These are phyloP conservation scores for Alcedo quadribrachys DNA, from an alignment of 2,797 vertebrate species.

Conservation along the genomic window DNA sequence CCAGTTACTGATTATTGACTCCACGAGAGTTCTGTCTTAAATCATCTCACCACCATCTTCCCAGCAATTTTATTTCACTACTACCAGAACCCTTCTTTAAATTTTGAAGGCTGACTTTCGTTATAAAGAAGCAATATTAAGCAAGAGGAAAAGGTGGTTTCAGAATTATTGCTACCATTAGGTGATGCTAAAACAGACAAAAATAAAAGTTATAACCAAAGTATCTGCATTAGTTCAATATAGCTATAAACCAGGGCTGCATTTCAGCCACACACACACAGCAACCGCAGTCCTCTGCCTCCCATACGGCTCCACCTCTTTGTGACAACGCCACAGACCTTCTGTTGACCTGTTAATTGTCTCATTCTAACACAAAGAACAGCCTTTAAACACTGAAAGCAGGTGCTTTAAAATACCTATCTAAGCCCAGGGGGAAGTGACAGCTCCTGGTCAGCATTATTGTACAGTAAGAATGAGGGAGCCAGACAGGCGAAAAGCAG, in stretches of 20 bases:
- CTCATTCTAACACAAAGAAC: not conserved
- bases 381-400: not conserved
- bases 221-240: not conserved
- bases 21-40: constrained; percentile 43
- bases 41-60: constrained; percentile 55
- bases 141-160: not conserved
- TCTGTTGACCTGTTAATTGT: not conserved
- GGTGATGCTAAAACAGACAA: not conserved
- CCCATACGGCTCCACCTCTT: not conserved
- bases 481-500: not conserved
- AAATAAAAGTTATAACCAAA: not conserved
- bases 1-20: constrained; percentile 73
- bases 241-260: not conserved
- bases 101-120: constrained; percentile 14
- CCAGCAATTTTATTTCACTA: constrained; percentile 36
- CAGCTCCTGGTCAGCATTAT: not conserved
- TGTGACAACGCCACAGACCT: not conserved
- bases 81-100: constrained; percentile 1
- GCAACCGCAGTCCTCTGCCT: not conserved
- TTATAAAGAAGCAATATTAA: constrained; percentile 2
- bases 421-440: not conserved
- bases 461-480: not conserved
- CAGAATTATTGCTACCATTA: not conserved
- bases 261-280: not conserved
- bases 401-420: not conserved